These are phyloP conservation scores for Phalacrocorax brasilianus DNA, from an alignment of 2,113 vertebrate species.

Conservation along the genomic window DNA sequence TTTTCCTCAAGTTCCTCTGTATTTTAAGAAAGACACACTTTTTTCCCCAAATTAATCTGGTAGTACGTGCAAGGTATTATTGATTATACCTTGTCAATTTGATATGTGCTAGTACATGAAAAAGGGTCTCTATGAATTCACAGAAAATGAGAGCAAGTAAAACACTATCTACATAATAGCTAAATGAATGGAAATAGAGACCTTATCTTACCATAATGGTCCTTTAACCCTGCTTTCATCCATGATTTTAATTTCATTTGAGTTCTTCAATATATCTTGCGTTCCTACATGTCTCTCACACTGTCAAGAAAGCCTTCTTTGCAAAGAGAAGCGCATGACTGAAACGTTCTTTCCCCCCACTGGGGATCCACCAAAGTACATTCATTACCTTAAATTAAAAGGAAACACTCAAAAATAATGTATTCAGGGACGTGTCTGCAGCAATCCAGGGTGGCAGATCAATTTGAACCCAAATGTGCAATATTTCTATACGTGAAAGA, in stretches of 20 bases:
- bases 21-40: neutral
- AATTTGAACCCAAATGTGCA: neutral
- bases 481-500: neutral
- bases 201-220: neutral
- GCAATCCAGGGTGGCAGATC: neutral
- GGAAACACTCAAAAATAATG: neutral
- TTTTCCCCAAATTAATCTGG: neutral
- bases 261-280: neutral
- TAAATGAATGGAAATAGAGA: neutral
- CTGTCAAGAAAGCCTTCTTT: neutral
- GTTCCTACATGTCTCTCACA: neutral
- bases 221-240: neutral
- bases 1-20: neutral
- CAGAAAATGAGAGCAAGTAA: neutral
- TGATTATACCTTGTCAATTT: neutral
- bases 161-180: neutral
- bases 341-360: neutral
- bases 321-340: neutral
- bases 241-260: slow-evolving; percentile 3
- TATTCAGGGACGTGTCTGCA: neutral
- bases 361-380: neutral
- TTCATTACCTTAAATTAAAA: slow-evolving; percentile 16
- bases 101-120: neutral
- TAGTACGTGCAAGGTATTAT: neutral
- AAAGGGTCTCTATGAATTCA: neutral